Percentiles rank a stretch among this genome's conserved stretches.
Conservation (phyloP, 2,797 vertebrate genomes). For the Cirrhinus mrigala region DNA sequence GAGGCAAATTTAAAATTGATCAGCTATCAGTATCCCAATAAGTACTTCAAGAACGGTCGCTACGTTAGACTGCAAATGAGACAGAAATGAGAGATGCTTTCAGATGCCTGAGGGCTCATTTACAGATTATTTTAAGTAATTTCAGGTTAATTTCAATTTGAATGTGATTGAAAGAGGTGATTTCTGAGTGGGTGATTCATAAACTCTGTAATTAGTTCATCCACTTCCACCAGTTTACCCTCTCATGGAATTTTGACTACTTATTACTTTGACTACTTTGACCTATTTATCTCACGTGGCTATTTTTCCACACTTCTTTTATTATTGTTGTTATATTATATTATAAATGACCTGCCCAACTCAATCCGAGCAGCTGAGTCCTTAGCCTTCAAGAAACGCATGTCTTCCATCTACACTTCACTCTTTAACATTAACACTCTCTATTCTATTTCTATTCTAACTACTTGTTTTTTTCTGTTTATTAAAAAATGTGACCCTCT, state of each 20-base stretch:
- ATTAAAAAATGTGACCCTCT: too few relatives aligned
- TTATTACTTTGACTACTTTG: too few relatives aligned
- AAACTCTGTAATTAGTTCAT: background rate
- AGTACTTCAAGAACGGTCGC: background rate
- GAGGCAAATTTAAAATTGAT: constrained; percentile 14
- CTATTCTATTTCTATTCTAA: too few relatives aligned
- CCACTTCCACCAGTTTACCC: background rate
- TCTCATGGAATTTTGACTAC: background rate
- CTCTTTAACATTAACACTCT: too few relatives aligned
- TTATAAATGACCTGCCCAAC: too few relatives aligned
- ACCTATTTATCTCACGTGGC: too few relatives aligned
- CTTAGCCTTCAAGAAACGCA: too few relatives aligned
- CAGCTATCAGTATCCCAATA: constrained; percentile 17
- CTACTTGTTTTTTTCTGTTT: too few relatives aligned
- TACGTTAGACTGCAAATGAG: background rate
- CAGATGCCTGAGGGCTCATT: background rate
- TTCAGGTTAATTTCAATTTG: background rate
- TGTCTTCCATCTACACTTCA: too few relatives aligned
- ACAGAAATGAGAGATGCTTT: background rate
- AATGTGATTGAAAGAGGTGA: background rate
- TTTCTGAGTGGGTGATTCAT: background rate
- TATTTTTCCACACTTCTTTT: background rate
- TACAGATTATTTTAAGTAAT: background rate
- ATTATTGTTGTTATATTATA: background rate
- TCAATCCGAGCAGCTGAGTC: too few relatives aligned